Evolutionary conservation across 2,888 invertebrate species (phyloP).

Genomic region (Ichneumoninae sp.): DNA sequence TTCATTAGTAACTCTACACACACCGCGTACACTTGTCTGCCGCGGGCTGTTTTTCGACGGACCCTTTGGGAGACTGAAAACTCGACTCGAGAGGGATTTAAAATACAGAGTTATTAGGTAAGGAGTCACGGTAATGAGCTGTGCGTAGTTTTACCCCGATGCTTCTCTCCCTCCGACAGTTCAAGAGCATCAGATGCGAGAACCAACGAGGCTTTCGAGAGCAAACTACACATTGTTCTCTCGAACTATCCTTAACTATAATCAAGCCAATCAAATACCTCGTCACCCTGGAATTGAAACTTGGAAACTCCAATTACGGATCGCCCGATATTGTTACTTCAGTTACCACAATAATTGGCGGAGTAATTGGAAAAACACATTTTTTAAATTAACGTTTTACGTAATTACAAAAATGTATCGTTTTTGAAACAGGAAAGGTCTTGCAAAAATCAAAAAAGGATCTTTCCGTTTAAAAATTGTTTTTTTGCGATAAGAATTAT

Average conservation of each 20-base stretch:
- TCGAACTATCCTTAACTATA: not conserved
- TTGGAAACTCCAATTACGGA: not conserved
- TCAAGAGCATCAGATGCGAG: not conserved
- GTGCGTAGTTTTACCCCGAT: not conserved
- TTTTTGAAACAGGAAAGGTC: too few species aligned
- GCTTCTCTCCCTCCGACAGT: not conserved
- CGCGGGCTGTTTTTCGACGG: not conserved
- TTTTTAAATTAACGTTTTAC: not conserved
- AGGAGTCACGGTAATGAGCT: not conserved
- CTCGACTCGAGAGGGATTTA: conserved; percentile 5
- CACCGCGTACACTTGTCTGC: not conserved
- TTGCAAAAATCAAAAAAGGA: too few species aligned
- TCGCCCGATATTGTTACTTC: not conserved
- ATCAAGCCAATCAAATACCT: not conserved
- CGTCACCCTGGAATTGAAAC: not conserved
- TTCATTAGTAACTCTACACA: conserved; percentile 21
- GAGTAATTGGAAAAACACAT: not conserved
- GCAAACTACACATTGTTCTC: not conserved
- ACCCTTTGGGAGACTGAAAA: conserved; percentile 31
- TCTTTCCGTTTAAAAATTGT: not conserved
- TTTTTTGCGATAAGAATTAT: not conserved
- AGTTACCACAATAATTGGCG: too few species aligned
- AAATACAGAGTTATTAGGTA: not conserved
- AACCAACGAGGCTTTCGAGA: not conserved
- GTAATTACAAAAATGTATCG: too few species aligned